phyloP scores from a whole-genome alignment of 2,888 invertebrate species.

The Pollenia amentaria region DNA sequence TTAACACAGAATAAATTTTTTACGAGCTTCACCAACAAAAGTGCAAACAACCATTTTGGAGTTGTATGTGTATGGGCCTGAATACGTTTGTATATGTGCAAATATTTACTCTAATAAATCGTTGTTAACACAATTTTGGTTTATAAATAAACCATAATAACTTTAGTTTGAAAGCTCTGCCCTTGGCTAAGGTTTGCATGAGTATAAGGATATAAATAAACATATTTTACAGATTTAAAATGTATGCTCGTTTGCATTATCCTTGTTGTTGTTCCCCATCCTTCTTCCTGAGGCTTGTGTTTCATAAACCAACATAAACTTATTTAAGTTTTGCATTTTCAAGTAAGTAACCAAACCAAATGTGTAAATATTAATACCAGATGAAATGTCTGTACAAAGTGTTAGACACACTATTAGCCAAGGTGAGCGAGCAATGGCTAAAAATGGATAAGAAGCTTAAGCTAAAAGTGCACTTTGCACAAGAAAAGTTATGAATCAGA shows the following conservation, averaged over 20 bases:
- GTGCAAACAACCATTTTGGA: neutral
- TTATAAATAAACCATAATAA: conserved; percentile 58
- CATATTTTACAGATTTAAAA: conserved; percentile 40
- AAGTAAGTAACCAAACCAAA: conserved; percentile 11
- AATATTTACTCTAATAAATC: conserved; percentile 56
- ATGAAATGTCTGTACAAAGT: conserved; percentile 9
- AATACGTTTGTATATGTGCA: neutral
- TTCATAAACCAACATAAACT: conserved; percentile 16
- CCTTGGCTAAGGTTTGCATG: conserved; percentile 22
- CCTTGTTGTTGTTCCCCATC: neutral
- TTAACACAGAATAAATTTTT: neutral
- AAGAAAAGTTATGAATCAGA: neutral
- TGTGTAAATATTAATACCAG: conserved; percentile 15
- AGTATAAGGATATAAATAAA: conserved; percentile 7
- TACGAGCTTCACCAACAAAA: neutral
- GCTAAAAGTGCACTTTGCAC: conserved; percentile 18
- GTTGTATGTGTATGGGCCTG: neutral
- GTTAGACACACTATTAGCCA: neutral
- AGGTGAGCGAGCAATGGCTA: conserved; percentile 5
- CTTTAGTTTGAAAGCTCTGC: conserved; percentile 37
- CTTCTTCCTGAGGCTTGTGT: conserved; percentile 21
- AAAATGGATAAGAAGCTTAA: neutral
- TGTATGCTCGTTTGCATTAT: conserved; percentile 20
- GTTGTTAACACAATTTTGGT: conserved; percentile 54
- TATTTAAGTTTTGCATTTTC: conserved; percentile 44